Conservation (phyloP, 1,140 invertebrate genomes). For the Zaprionus africanus region DNA sequence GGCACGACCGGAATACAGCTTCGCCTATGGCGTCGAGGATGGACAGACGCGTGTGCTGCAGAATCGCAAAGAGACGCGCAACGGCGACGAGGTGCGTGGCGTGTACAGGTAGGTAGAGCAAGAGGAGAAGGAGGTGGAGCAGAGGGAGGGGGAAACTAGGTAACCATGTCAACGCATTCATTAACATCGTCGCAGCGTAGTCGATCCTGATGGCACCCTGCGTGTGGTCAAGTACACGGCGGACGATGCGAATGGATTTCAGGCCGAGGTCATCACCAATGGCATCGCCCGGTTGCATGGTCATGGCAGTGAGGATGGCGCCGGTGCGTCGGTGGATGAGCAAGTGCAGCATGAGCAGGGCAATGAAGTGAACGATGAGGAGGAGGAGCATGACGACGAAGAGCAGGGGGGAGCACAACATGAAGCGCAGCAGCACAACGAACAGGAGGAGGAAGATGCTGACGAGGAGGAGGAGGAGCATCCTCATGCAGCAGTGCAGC, state of each 20-base stretch:
- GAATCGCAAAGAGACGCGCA: slow-evolving; percentile 88
- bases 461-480: slow-evolving; percentile 12
- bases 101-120: slow-evolving; percentile 86
- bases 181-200: slow-evolving; percentile 72
- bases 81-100: slow-evolving; percentile 89
- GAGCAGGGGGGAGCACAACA: slow-evolving; percentile 17
- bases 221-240: slow-evolving; percentile 85
- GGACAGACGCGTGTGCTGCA: slow-evolving; percentile 89
- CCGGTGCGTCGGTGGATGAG: slow-evolving; percentile 40
- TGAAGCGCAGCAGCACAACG: not conserved
- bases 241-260: slow-evolving; percentile 86
- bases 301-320: slow-evolving; percentile 50
- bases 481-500: not conserved
- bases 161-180: slow-evolving; percentile 51
- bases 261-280: slow-evolving; percentile 84
- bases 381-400: slow-evolving; percentile 16
- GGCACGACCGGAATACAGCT: slow-evolving; percentile 89
- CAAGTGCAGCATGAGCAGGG: slow-evolving; percentile 45
- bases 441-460: slow-evolving; percentile 9
- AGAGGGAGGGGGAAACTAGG: slow-evolving; percentile 11
- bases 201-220: slow-evolving; percentile 85
- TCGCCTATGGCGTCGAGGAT: slow-evolving; percentile 89
- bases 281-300: slow-evolving; percentile 75
- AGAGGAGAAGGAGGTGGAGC: not conserved
- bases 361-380: slow-evolving; percentile 41